phyloP scores from a whole-genome alignment of 1,140 invertebrate genomes.

The Drosophila guanche region DNA sequence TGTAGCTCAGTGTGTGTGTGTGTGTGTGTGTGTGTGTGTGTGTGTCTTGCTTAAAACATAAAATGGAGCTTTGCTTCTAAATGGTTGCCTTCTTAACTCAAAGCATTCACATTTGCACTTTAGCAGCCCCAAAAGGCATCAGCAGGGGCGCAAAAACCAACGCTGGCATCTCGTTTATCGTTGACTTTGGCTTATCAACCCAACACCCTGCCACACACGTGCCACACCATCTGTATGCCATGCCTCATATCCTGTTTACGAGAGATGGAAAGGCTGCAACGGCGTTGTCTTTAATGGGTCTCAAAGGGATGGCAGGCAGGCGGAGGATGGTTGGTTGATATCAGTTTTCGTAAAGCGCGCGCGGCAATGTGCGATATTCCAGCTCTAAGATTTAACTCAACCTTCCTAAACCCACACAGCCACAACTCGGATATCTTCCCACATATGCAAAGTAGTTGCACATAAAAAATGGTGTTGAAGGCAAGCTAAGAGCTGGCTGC shows the following conservation, averaged over 20 bases:
- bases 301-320: constrained; percentile 21
- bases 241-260: constrained; percentile 64
- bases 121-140: constrained; percentile 1
- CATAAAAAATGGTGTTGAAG: constrained; percentile 61
- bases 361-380: constrained; percentile 30
- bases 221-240: constrained; percentile 11
- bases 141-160: constrained; percentile 36
- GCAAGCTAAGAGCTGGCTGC: constrained; percentile 39
- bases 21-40: too few relatives aligned
- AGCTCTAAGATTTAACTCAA: too few relatives aligned
- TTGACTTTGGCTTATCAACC: constrained; percentile 65
- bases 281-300: constrained; percentile 45
- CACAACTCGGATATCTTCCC: neutral
- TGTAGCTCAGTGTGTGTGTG: constrained; percentile 1
- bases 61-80: constrained; percentile 18
- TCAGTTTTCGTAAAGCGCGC: constrained; percentile 42
- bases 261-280: constrained; percentile 49
- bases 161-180: constrained; percentile 49
- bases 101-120: constrained; percentile 62
- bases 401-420: neutral
- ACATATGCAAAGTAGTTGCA: constrained; percentile 77
- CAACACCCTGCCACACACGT: constrained; percentile 2
- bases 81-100: constrained; percentile 35
- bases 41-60: constrained; percentile 8
- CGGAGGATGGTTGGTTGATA: constrained; percentile 18